These are phyloP conservation scores for Natator depressus DNA, from an alignment of 2,113 vertebrate species.

Conservation along the genomic window DNA sequence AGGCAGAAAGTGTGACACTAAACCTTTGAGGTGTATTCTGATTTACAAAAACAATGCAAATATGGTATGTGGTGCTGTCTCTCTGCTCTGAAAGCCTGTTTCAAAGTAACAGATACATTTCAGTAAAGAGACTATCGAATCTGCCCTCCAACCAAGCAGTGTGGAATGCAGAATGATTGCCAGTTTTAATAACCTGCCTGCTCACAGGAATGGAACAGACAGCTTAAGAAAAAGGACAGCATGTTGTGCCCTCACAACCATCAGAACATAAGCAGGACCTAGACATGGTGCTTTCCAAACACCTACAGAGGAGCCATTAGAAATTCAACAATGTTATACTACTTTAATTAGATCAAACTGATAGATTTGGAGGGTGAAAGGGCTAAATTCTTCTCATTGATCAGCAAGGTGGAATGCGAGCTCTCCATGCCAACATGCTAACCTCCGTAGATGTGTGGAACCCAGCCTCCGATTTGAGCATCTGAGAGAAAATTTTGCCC, in stretches of 20 bases:
- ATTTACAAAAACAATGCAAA: not conserved
- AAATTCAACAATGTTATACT: not conserved
- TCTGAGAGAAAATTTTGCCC: too few relatives aligned
- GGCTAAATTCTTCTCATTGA: too few relatives aligned
- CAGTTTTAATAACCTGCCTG: not conserved
- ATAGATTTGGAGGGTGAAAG: too few relatives aligned
- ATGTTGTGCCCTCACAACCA: not conserved
- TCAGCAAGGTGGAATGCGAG: too few relatives aligned
- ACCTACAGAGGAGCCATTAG: not conserved
- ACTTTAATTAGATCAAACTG: not conserved
- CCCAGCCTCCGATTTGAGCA: too few relatives aligned
- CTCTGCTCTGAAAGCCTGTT: not conserved
- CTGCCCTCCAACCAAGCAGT: not conserved
- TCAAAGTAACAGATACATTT: not conserved
- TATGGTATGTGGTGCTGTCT: not conserved
- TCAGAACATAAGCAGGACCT: not conserved
- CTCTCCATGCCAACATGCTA: too few relatives aligned
- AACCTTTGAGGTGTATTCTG: not conserved
- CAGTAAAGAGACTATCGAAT: fast-evolving
- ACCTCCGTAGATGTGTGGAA: too few relatives aligned
- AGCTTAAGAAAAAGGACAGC: not conserved
- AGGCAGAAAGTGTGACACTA: not conserved
- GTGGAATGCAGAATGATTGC: not conserved
- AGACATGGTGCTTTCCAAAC: not conserved
- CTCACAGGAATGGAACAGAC: not conserved